These are phyloP conservation scores for Lethenteron camtschaticum DNA, from an alignment of 2,113 vertebrate species.

Conservation along the genomic window DNA sequence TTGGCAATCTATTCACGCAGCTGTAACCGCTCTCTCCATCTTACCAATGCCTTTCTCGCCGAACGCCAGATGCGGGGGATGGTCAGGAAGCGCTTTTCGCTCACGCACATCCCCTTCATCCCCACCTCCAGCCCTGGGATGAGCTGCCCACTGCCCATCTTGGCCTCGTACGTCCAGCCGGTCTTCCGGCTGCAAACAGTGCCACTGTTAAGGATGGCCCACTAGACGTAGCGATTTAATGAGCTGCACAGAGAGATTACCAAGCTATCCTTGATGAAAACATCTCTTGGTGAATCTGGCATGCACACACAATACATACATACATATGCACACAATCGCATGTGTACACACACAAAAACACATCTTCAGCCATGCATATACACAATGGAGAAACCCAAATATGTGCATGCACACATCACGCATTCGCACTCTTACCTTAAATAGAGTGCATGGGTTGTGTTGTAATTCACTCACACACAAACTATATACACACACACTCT, in stretches of 20 bases:
- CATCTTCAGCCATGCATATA: background rate
- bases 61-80: slow-evolving; percentile 4
- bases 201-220: too few species aligned
- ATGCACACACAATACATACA: background rate
- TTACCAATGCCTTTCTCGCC: slow-evolving; percentile 5
- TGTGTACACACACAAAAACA: background rate
- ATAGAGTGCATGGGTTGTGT: too few species aligned
- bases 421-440: too few species aligned
- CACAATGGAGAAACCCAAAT: too few species aligned
- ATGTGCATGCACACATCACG: too few species aligned
- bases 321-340: background rate
- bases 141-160: slow-evolving; percentile 3
- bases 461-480: too few species aligned
- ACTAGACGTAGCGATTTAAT: too few species aligned
- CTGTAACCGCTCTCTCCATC: background rate
- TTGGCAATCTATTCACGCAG: too few species aligned
- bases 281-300: too few species aligned
- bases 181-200: background rate
- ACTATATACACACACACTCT: too few species aligned
- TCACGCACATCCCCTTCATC: background rate
- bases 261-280: too few species aligned
- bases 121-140: background rate
- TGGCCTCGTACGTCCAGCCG: slow-evolving; percentile 3
- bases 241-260: too few species aligned
- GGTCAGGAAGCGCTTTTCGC: background rate